phyloP scores from a whole-genome alignment of 2,797 vertebrate genomes.

The Hoplostethus atlanticus region DNA sequence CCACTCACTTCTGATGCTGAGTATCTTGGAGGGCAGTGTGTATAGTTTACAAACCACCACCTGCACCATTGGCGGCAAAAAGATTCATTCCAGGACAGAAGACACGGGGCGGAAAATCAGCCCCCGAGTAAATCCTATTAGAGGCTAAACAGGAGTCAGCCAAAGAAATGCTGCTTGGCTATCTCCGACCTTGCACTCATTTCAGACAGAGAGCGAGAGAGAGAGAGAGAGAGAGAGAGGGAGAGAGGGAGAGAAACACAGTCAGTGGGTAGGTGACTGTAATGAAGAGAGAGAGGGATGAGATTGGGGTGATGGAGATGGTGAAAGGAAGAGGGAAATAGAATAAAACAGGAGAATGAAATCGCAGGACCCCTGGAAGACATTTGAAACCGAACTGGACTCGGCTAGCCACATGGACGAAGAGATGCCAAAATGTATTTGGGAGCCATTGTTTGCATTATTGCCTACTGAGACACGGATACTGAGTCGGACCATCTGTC shows the following conservation, averaged over 20 bases:
- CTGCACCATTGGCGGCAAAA: conserved; percentile 73
- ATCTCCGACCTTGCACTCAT: conserved; percentile 51
- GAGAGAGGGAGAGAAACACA: conserved; percentile 34
- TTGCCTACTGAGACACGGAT: conserved; percentile 65
- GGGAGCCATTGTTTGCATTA: conserved; percentile 72
- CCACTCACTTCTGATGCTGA: conserved; percentile 54
- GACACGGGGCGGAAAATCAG: conserved; percentile 72
- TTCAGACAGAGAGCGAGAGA: conserved; percentile 5
- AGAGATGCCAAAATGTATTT: conserved; percentile 70
- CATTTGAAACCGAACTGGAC: conserved; percentile 48
- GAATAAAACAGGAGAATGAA: conserved; percentile 26
- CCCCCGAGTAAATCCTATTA: conserved; percentile 77
- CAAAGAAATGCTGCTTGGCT: conserved; percentile 57
- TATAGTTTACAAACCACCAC: conserved; percentile 83
- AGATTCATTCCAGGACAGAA: conserved; percentile 71
- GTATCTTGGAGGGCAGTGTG: conserved; percentile 73
- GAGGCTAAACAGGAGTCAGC: conserved; percentile 74
- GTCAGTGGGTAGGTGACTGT: conserved; percentile 42
- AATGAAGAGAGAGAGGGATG: conserved; percentile 27
- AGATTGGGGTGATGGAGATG: conserved; percentile 31
- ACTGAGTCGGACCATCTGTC: conserved; percentile 75
- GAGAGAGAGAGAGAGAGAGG: conserved; percentile 29
- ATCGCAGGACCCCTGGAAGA: conserved; percentile 42
- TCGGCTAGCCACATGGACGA: conserved; percentile 61
- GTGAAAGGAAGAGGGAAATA: conserved; percentile 19